Conservation (phyloP, 2,113 vertebrate species). For the Murina feae region DNA sequence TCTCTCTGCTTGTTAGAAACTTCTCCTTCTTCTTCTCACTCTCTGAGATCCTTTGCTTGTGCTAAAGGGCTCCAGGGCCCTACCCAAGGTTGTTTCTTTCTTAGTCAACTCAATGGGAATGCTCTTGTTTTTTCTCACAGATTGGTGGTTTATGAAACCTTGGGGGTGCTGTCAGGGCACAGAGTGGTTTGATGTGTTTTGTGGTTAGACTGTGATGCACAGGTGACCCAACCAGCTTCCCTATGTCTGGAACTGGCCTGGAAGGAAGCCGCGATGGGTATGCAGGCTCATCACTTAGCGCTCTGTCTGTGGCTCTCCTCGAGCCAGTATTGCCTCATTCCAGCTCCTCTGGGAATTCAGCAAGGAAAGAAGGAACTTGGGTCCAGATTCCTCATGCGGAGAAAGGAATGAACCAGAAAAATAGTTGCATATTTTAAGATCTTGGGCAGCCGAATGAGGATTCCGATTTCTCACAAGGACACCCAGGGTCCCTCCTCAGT, state of each 20-base stretch:
- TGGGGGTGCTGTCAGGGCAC: neutral
- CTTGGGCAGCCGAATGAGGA: accelerated
- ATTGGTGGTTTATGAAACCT: neutral
- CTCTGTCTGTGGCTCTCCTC: neutral
- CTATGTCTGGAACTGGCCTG: accelerated
- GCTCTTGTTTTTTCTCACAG: neutral
- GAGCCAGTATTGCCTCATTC: neutral
- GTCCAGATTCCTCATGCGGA: neutral
- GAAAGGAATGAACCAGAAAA: neutral
- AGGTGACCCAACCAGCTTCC: neutral
- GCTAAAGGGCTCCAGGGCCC: neutral
- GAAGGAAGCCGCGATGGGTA: neutral
- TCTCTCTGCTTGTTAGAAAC: neutral
- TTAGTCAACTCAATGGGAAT: neutral
- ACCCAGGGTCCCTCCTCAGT: neutral
- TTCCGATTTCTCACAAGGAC: neutral
- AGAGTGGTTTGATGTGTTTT: neutral
- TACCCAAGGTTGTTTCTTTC: neutral
- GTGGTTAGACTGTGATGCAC: neutral
- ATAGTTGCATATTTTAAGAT: neutral
- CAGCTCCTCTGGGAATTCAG: neutral
- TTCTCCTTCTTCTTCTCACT: accelerated
- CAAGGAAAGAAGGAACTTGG: neutral
- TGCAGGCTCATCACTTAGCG: neutral
- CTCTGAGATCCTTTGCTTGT: neutral